phyloP scores from a whole-genome alignment of 2,113 vertebrate genomes.

The Parus major region DNA sequence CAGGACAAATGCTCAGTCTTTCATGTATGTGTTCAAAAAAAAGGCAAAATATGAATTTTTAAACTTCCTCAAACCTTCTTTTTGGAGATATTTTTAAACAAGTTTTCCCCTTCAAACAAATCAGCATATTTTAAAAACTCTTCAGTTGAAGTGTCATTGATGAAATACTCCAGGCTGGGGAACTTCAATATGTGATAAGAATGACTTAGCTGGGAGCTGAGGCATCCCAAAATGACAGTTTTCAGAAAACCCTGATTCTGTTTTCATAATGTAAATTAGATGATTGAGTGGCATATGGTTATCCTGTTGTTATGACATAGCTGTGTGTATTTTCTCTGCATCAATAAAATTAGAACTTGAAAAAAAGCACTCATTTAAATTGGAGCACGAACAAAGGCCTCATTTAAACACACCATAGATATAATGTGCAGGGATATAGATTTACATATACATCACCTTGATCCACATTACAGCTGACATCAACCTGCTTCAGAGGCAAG shows the following conservation, averaged over 20 bases:
- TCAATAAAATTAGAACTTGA: slow-evolving; percentile 48
- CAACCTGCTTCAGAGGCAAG: not conserved
- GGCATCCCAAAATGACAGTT: slow-evolving; percentile 47
- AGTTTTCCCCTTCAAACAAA: not conserved
- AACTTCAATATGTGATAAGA: slow-evolving; percentile 18
- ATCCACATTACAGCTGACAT: not conserved
- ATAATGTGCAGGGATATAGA: not conserved
- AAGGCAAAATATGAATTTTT: not conserved
- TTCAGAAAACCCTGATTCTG: slow-evolving; percentile 46
- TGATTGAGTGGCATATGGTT: slow-evolving; percentile 50
- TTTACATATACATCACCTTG: not conserved
- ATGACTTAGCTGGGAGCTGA: slow-evolving; percentile 18
- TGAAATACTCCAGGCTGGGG: not conserved
- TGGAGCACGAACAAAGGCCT: not conserved
- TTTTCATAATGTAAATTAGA: slow-evolving; percentile 60
- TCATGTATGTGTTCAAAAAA: not conserved
- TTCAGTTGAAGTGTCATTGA: not conserved
- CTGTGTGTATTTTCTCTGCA: not conserved
- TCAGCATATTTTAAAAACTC: slow-evolving; percentile 15
- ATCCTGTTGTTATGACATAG: slow-evolving; percentile 46
- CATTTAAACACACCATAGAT: not conserved
- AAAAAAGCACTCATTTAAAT: slow-evolving; percentile 12
- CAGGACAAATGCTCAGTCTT: not conserved
- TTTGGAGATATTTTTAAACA: not conserved
- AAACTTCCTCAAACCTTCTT: not conserved